Evolutionary conservation across 2,888 invertebrate genomes (phyloP), one percentile per base, ranked within the genome.

Genomic region (Trichopoda pennipes): DNA sequence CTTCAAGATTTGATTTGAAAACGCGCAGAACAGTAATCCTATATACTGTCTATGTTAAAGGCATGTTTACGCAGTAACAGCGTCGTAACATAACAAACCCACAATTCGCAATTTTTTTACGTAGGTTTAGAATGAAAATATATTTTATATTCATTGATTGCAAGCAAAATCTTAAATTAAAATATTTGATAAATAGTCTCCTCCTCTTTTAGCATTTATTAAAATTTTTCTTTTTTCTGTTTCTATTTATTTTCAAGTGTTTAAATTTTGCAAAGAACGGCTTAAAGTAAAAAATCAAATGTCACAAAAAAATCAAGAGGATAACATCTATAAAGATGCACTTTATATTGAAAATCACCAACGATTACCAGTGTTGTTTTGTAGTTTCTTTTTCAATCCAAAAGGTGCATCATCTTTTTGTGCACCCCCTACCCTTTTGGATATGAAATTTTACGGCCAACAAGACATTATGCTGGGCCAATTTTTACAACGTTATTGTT

Each of bases 401-500:
- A 90, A 91, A 70, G 89, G 90, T 0, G 87, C 88, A 0, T 89
- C 91, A 2, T 90, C 91, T 0, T 91, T 91, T 85, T 91, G 91
- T 83, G 91, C 91, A 10, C 87, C 89, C 42, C 91, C 91, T 9
- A 90, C 90, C 23, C 80, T 91, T 55, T 80, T 91, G 72, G 90
- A 91, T 73, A 99, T 99, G 98, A 96, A 97, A 88, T 96, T 98
- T 92, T 99, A 99, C 91, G 98, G 98, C 0, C 93, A 95, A 23
- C 97, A 98, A 89, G 99, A 99, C 91, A 98, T 99, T 86, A 96
- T 98, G 1, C 92, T 99, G 56, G 99, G 99, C 44, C 95, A 95
- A 83, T 99, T 99, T 89, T 92, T 99, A 56, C 96, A 98, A 89
- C 94, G 96, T 77, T 98, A 98, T 89, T 99, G 98, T 90, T 96